phyloP scores from a whole-genome alignment of 2,113 vertebrate species.

The Orcinus orca region DNA sequence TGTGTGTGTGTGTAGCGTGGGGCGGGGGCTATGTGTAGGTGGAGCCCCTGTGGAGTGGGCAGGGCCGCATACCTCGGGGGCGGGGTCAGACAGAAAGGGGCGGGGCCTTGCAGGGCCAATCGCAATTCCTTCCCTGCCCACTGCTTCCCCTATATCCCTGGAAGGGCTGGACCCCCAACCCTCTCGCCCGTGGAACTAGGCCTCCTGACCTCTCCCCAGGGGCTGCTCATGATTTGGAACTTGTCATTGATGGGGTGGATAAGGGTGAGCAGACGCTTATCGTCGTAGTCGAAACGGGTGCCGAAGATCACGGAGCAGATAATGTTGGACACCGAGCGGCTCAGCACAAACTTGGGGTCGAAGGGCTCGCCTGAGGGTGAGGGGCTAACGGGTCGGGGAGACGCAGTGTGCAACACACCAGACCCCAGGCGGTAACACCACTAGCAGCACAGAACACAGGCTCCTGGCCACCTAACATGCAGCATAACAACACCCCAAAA shows the following conservation, averaged over 20 bases:
- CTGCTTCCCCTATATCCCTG: not conserved
- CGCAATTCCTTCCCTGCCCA: not conserved
- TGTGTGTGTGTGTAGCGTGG: not conserved
- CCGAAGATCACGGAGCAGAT: slow-evolving; percentile 78
- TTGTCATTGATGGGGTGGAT: slow-evolving; percentile 74
- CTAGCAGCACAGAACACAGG: not conserved
- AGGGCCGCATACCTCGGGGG: rapidly evolving
- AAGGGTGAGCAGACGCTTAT: slow-evolving; percentile 76
- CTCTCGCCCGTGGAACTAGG: rapidly evolving
- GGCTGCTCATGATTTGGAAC: slow-evolving; percentile 77
- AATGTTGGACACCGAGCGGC: slow-evolving; percentile 71
- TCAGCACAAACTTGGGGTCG: slow-evolving; percentile 67
- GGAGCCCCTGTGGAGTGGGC: rapidly evolving
- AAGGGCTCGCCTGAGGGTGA: slow-evolving; percentile 68
- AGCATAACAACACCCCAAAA: not conserved
- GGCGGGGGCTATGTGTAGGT: rapidly evolving
- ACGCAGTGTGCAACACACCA: rapidly evolving
- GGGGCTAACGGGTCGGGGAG: not conserved
- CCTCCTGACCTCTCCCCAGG: slow-evolving; percentile 75
- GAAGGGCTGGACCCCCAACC: no score
- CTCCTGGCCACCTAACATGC: no score
- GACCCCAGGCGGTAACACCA: not conserved
- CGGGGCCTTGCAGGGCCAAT: no score
- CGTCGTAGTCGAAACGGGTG: slow-evolving; percentile 67
- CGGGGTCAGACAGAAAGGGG: not conserved